Evolutionary conservation across 53 echinoderm and acorn worm genomes (phyloP).

Genomic region (Holothuria leucospilota): DNA sequence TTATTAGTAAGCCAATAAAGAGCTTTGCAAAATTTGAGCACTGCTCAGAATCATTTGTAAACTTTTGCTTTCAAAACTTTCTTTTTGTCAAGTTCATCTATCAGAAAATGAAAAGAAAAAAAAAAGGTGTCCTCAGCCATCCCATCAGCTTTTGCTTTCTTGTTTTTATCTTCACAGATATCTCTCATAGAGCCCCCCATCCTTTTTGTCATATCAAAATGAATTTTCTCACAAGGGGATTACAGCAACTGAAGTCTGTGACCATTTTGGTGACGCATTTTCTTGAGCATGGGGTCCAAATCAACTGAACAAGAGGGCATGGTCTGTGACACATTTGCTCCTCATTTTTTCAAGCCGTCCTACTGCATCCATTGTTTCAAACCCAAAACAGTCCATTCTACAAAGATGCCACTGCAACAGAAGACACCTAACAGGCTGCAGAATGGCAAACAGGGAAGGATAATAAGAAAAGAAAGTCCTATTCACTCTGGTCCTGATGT

Average conservation of each 20-base stretch:
- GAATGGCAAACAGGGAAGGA: too few relatives aligned
- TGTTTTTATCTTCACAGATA: neutral
- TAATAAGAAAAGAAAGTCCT: too few relatives aligned
- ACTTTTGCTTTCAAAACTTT: too few relatives aligned
- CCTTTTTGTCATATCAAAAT: neutral
- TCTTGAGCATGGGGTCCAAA: constrained; percentile 1
- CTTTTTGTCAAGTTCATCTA: too few relatives aligned
- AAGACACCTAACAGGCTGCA: neutral
- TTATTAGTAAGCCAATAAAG: too few relatives aligned
- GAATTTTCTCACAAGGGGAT: neutral
- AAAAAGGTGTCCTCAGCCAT: too few relatives aligned
- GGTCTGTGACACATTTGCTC: constrained; percentile 76
- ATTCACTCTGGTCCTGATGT: too few relatives aligned
- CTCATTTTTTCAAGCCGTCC: constrained; percentile 79
- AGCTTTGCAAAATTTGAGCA: too few relatives aligned
- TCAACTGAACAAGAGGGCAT: neutral
- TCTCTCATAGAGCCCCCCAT: neutral
- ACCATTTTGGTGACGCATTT: neutral
- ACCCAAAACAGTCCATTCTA: constrained; percentile 69
- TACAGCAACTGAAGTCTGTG: neutral
- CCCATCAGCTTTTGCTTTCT: neutral
- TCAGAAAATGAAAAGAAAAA: too few relatives aligned
- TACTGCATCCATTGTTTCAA: constrained; percentile 93
- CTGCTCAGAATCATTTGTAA: too few relatives aligned
- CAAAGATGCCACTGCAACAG: neutral